A percentile compares a stretch with the other conserved stretches of the same genome.
Evolutionary conservation across 2,797 vertebrate species (phyloP).

Genomic region (Neomorphus geoffroyi): DNA sequence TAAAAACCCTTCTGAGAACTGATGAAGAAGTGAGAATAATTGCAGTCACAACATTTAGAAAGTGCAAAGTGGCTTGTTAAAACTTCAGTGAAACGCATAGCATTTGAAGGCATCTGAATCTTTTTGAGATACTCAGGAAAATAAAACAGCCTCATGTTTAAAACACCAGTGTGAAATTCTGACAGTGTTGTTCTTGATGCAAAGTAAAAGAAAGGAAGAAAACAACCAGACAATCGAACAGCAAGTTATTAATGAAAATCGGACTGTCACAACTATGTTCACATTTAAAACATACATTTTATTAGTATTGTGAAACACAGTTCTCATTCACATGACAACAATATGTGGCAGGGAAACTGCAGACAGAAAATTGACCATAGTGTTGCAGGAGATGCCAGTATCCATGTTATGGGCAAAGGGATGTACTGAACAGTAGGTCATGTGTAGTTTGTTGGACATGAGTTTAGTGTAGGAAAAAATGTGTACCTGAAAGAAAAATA

Average conservation of each 20-base stretch:
- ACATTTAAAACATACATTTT: neutral
- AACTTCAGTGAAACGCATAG: neutral
- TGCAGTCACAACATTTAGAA: constrained; percentile 70
- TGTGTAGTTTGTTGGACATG: neutral
- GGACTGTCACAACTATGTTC: neutral
- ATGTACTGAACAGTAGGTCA: neutral
- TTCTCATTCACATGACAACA: neutral
- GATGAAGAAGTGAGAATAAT: constrained; percentile 65
- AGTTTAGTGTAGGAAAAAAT: neutral
- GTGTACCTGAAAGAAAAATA: neutral
- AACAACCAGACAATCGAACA: neutral
- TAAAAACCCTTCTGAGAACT: constrained; percentile 42
- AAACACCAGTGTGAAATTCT: neutral
- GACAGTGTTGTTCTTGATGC: neutral
- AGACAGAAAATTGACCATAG: neutral
- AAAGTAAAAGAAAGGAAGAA: neutral
- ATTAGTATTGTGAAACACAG: neutral
- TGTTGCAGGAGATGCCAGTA: neutral
- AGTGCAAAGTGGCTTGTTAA: constrained; percentile 61
- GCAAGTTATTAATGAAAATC: neutral
- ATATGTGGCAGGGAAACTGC: too few relatives aligned
- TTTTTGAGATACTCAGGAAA: neutral
- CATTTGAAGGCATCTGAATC: neutral
- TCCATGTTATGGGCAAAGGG: neutral
- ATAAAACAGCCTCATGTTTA: neutral